phyloP scores from a whole-genome alignment of 2,888 invertebrate genomes.

The Nasonovia ribisnigri region DNA sequence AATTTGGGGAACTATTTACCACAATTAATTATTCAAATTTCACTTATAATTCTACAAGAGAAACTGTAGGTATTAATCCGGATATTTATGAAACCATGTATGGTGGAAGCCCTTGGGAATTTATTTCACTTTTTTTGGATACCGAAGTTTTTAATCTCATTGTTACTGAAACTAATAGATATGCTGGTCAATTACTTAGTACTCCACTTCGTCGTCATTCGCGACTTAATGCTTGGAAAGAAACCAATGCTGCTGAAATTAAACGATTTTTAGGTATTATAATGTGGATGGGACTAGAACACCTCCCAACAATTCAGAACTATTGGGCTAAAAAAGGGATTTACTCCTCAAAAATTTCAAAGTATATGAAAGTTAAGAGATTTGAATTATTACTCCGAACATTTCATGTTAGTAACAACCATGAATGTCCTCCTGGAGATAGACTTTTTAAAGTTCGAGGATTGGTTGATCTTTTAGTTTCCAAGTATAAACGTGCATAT shows the following conservation, averaged over 20 bases:
- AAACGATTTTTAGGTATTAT: slow-evolving; percentile 16
- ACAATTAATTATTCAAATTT: not conserved
- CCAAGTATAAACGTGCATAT: not conserved
- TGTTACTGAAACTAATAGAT: slow-evolving; percentile 58
- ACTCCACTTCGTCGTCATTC: not conserved
- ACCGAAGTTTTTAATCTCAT: slow-evolving; percentile 57
- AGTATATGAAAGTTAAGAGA: slow-evolving; percentile 23
- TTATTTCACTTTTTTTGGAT: slow-evolving; percentile 51
- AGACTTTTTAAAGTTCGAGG: slow-evolving; percentile 12
- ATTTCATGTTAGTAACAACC: slow-evolving; percentile 27
- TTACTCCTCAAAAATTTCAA: slow-evolving; percentile 12
- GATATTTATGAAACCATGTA: slow-evolving; percentile 15
- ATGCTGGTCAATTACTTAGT: slow-evolving; percentile 36
- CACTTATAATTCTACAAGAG: not conserved
- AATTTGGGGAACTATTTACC: not conserved
- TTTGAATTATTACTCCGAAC: slow-evolving; percentile 22
- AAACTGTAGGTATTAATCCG: slow-evolving; percentile 10
- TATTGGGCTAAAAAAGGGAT: slow-evolving; percentile 25
- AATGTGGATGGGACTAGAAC: slow-evolving; percentile 10
- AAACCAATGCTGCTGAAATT: not conserved
- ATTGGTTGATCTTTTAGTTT: not conserved
- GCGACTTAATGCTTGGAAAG: slow-evolving; percentile 1
- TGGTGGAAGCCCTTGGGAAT: slow-evolving; percentile 48
- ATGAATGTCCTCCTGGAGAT: slow-evolving; percentile 19
- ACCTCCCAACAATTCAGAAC: slow-evolving; percentile 3